These are phyloP conservation scores for Staurois parvus DNA, from an alignment of 2,797 vertebrate genomes.

Conservation along the genomic window DNA sequence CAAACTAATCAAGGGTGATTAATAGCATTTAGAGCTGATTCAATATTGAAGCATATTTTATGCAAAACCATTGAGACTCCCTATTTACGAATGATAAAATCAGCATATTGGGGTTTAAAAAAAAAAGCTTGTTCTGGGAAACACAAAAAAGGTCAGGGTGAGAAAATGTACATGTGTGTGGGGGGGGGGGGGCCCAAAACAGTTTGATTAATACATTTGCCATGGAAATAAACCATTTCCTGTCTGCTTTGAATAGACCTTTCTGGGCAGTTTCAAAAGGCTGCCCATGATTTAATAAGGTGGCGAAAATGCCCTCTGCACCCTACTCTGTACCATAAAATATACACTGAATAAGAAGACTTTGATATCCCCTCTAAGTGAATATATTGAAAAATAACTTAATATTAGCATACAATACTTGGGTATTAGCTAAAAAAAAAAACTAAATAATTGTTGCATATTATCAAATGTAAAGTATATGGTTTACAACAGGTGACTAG, in stretches of 20 bases:
- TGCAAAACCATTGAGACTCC: constrained; percentile 44
- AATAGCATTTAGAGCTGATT: constrained; percentile 55
- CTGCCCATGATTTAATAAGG: no score
- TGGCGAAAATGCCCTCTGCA: no score
- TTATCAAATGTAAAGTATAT: neutral
- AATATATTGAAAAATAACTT: neutral
- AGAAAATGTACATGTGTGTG: neutral
- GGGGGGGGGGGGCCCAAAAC: neutral
- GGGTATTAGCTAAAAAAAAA: no score
- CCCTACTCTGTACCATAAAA: neutral
- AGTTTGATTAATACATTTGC: neutral
- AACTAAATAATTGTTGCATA: neutral
- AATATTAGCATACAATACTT: neutral
- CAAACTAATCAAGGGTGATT: constrained; percentile 59
- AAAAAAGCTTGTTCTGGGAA: constrained; percentile 17
- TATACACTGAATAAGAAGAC: neutral
- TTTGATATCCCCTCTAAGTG: neutral
- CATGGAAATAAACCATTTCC: no score
- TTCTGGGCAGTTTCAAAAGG: no score
- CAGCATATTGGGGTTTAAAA: constrained; percentile 27
- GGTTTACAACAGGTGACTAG: neutral
- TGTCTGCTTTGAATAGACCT: no score
- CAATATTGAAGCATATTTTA: constrained; percentile 56
- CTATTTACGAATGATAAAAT: constrained; percentile 30
- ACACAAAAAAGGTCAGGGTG: constrained; percentile 26